phyloP scores from a whole-genome alignment of 2,113 vertebrate species.

The Siphamia tubifer region DNA sequence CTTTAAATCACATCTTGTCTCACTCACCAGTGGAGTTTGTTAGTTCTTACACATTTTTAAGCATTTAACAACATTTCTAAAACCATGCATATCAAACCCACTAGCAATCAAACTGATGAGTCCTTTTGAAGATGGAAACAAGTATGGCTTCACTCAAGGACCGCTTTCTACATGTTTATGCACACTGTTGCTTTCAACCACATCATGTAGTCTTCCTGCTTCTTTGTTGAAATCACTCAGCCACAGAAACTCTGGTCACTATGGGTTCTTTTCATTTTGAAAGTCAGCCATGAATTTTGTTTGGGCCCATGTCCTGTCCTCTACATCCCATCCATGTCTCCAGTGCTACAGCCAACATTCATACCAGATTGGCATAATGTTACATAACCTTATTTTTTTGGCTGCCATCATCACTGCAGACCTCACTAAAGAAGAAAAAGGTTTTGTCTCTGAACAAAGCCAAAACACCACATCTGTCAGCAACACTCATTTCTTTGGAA shows the following conservation, averaged over 20 bases:
- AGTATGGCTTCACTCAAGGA: no score
- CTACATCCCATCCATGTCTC: not conserved
- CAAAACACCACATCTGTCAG: conserved; percentile 49
- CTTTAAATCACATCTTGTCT: no score
- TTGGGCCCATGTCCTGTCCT: not conserved
- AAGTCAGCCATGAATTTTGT: not conserved
- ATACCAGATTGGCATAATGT: conserved; percentile 35
- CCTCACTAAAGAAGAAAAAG: not conserved
- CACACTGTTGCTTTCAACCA: no score
- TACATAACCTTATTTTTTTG: conserved; percentile 45
- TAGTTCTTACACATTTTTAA: no score
- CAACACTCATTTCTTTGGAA: conserved; percentile 51
- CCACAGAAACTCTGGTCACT: not conserved
- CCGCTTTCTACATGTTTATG: no score
- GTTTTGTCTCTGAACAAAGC: conserved; percentile 51
- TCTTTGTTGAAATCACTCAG: no score
- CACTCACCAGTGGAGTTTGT: no score
- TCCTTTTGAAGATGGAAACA: no score
- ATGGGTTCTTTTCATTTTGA: not conserved
- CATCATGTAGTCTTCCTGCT: no score
- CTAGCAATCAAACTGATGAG: no score
- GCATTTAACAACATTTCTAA: no score
- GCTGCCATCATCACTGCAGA: conserved; percentile 14
- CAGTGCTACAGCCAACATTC: conserved; percentile 22
- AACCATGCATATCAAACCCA: no score